Conservation (phyloP, 1,140 invertebrate species). For the Pteromalus puparum region DNA sequence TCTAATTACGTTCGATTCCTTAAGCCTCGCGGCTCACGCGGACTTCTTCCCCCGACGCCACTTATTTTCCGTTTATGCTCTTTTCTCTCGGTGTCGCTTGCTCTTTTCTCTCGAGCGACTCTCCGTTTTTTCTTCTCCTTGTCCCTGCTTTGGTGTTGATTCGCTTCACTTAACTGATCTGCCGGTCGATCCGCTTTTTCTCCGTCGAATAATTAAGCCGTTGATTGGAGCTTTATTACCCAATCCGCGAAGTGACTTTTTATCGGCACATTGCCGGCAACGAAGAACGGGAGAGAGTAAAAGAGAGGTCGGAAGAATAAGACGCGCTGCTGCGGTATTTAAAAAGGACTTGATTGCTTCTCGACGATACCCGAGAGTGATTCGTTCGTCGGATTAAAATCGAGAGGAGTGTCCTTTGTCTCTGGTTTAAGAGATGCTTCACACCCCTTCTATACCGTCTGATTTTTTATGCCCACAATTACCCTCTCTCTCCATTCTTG, state of each 20-base stretch:
- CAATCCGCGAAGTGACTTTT: constrained; percentile 75
- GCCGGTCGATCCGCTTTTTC: constrained; percentile 51
- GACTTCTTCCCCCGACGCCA: constrained; percentile 15
- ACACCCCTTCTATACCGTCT: background rate
- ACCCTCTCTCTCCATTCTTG: background rate
- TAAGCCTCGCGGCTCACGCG: constrained; percentile 58
- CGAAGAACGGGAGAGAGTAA: background rate
- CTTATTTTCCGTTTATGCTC: constrained; percentile 50
- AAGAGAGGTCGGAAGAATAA: constrained; percentile 45
- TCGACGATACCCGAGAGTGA: constrained; percentile 59
- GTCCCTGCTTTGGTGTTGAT: constrained; percentile 43
- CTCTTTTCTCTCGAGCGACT: constrained; percentile 44
- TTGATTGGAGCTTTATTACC: constrained; percentile 76
- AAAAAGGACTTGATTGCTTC: constrained; percentile 70
- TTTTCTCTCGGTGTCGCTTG: constrained; percentile 21
- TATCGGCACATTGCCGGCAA: constrained; percentile 63
- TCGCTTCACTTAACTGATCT: constrained; percentile 47
- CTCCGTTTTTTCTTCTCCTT: constrained; percentile 19
- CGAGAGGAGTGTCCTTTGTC: background rate
- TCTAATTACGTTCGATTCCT: constrained; percentile 75
- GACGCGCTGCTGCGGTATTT: constrained; percentile 61
- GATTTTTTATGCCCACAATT: background rate
- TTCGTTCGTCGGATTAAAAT: constrained; percentile 39
- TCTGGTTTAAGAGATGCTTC: background rate
- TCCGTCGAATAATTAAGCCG: constrained; percentile 74